A percentile compares a stretch with the other conserved stretches of the same genome.
phyloP scores from a whole-genome alignment of 2,797 vertebrate species.

The Falco novaeseelandiae region DNA sequence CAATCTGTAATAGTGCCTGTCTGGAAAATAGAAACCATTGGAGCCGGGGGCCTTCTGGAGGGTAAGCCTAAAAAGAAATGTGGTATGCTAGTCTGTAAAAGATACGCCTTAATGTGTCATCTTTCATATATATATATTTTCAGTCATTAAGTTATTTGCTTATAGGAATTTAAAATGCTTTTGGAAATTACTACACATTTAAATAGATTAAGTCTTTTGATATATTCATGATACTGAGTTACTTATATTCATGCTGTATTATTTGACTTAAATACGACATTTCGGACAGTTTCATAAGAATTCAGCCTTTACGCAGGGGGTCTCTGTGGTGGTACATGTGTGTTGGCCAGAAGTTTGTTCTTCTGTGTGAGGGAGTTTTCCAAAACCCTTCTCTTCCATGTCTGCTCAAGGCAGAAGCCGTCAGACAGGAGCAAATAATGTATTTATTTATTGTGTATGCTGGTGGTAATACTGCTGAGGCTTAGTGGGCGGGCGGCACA shows the following conservation, averaged over 20 bases:
- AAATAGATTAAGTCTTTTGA: neutral
- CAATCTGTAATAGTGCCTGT: neutral
- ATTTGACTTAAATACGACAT: accelerated
- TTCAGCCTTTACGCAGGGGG: accelerated
- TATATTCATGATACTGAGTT: neutral
- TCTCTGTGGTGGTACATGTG: no score
- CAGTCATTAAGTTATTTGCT: neutral
- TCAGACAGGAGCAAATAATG: neutral
- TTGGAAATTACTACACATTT: neutral
- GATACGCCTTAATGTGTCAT: neutral
- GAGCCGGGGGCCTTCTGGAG: neutral
- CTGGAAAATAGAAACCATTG: neutral
- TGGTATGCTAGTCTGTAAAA: neutral
- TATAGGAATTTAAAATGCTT: neutral
- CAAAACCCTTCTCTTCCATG: neutral
- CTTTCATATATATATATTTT: neutral
- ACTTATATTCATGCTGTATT: neutral
- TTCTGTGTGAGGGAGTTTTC: neutral
- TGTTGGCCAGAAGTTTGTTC: neutral
- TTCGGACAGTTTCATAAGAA: accelerated
- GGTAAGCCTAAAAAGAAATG: neutral
- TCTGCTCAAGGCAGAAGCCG: neutral
- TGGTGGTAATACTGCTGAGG: neutral
- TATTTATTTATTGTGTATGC: accelerated
- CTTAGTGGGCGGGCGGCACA: neutral